These are phyloP conservation scores for Dendronephthya gigantea DNA, from an alignment of 64 coral and sea anemone genomes.

Conservation along the genomic window DNA sequence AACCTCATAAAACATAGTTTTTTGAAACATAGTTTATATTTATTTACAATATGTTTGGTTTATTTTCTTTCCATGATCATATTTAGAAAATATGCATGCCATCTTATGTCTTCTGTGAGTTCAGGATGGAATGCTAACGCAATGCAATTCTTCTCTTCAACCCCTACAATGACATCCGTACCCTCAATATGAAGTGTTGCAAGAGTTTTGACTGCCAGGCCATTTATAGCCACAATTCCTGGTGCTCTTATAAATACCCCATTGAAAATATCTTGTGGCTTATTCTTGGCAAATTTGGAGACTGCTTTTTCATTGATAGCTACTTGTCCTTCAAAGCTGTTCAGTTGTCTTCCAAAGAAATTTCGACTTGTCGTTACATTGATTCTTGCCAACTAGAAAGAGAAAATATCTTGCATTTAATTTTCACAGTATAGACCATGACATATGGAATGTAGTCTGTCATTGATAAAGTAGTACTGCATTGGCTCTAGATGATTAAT, in stretches of 20 bases:
- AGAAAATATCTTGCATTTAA: neutral
- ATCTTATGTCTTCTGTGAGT: constrained; percentile 76
- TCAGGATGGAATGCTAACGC: constrained; percentile 95
- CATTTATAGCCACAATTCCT: constrained; percentile 67
- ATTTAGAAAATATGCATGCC: constrained; percentile 75
- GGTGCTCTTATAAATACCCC: constrained; percentile 91
- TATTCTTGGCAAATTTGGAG: constrained; percentile 13
- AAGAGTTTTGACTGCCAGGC: constrained; percentile 56
- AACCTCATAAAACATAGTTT: neutral
- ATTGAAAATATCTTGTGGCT: constrained; percentile 11
- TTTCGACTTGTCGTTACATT: constrained; percentile 92
- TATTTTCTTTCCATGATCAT: constrained; percentile 48
- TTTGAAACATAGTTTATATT: neutral
- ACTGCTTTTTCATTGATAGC: constrained; percentile 35
- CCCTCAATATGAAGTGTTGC: constrained; percentile 49
- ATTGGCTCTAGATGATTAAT: too few relatives aligned
- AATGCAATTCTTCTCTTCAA: constrained; percentile 68
- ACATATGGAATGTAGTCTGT: too few relatives aligned
- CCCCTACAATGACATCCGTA: constrained; percentile 72
- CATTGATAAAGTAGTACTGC: too few relatives aligned
- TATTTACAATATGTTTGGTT: neutral
- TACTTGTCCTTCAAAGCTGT: constrained; percentile 71
- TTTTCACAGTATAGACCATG: neutral
- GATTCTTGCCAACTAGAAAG: constrained; percentile 65
- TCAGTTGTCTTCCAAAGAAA: constrained; percentile 88